Conservation (phyloP, 2,797 vertebrate genomes). For the Thaleichthys pacificus region DNA sequence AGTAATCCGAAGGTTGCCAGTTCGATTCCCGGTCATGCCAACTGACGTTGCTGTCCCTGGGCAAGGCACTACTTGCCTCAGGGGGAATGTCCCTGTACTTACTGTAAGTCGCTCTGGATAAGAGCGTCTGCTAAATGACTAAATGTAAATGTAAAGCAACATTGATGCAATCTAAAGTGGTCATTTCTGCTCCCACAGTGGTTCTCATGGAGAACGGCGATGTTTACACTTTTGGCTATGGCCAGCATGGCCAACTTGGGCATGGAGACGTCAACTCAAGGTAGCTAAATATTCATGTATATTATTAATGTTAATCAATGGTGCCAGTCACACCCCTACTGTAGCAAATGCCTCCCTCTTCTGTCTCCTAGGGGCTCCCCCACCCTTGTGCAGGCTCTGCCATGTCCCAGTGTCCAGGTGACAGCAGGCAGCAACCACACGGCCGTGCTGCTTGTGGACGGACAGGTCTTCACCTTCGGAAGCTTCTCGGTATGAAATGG, state of each 20-base stretch:
- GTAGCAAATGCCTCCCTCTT: neutral
- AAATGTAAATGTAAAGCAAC: no score
- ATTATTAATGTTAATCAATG: neutral
- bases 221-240: conserved; percentile 97
- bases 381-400: conserved; percentile 92
- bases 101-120: no score
- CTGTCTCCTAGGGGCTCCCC: conserved; percentile 85
- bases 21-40: no score
- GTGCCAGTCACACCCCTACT: neutral
- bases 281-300: conserved; percentile 59
- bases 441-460: conserved; percentile 93
- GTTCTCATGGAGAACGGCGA: conserved; percentile 99
- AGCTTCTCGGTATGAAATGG: conserved; percentile 93
- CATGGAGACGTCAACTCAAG: conserved; percentile 98
- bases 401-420: conserved; percentile 92
- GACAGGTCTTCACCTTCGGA: conserved; percentile 98
- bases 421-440: conserved; percentile 99
- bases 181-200: conserved; percentile 69
- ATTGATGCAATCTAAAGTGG: neutral
- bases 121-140: no score
- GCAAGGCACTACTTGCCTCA: no score
- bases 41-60: no score
- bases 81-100: no score
- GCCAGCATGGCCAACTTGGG: conserved; percentile 96
- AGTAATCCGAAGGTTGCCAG: no score